Percentiles rank a stretch among this genome's conserved stretches.
Conservation (phyloP, 1,140 invertebrate species). For the Trachelipus rathkii region DNA sequence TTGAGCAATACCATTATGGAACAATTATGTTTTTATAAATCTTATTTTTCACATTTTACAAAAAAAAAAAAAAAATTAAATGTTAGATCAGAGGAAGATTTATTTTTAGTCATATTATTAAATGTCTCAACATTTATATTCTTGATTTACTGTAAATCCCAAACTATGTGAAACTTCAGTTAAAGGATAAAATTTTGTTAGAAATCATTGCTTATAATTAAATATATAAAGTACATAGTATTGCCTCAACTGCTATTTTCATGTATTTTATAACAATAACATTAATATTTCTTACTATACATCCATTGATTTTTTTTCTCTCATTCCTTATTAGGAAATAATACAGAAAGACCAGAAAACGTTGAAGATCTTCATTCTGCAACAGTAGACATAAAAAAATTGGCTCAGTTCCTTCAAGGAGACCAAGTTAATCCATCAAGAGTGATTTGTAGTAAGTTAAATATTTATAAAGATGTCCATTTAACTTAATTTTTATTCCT, state of each 20-base stretch:
- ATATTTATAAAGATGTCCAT: too few species aligned
- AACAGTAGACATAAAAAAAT: conserved; percentile 56
- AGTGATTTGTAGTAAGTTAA: conserved; percentile 57
- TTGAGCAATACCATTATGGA: too few species aligned
- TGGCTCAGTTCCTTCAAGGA: conserved; percentile 58
- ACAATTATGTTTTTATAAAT: too few species aligned
- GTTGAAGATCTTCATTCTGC: conserved; percentile 18
- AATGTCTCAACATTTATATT: too few species aligned
- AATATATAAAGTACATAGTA: neutral
- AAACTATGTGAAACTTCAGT: too few species aligned
- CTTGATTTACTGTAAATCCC: too few species aligned
- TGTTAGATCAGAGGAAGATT: too few species aligned
- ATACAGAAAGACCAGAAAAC: neutral
- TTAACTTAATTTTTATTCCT: too few species aligned
- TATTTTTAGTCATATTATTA: too few species aligned
- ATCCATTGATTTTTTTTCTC: neutral
- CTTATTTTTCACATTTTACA: too few species aligned
- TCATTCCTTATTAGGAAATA: neutral
- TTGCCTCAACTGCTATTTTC: neutral
- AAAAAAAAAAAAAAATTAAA: too few species aligned
- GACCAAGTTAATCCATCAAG: conserved; percentile 58
- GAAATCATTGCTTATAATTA: neutral
- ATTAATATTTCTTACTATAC: neutral
- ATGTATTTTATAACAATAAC: neutral
- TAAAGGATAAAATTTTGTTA: too few species aligned